Conservation (phyloP, 1,140 invertebrate genomes). For the Drosophila arizonae region DNA sequence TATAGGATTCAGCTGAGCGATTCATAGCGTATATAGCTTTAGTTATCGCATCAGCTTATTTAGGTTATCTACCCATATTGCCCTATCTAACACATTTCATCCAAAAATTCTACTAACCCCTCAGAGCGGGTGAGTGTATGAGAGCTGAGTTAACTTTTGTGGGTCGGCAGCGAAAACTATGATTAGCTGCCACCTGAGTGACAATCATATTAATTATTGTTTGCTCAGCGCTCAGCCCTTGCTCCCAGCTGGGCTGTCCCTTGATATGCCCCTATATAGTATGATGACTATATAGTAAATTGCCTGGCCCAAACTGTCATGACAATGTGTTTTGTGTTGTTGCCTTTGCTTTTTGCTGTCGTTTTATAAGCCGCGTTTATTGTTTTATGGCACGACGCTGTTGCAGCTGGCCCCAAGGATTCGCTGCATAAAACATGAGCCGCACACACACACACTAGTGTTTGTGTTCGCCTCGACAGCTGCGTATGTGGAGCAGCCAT, state of each 20-base stretch:
- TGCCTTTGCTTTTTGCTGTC: conserved; percentile 3
- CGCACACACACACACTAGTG: neutral
- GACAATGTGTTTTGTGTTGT: conserved; percentile 30
- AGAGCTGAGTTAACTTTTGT: neutral
- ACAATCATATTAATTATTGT: conserved; percentile 51
- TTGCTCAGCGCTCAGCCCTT: neutral
- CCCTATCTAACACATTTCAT: neutral
- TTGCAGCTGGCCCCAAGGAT: conserved; percentile 55
- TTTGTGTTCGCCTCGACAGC: conserved; percentile 21
- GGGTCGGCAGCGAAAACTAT: conserved; percentile 15
- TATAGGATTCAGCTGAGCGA: too few relatives aligned
- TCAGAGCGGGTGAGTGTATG: neutral
- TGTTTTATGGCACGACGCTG: conserved; percentile 65
- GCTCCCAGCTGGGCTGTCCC: neutral
- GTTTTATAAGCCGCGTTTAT: conserved; percentile 69
- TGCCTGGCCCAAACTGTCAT: conserved; percentile 24
- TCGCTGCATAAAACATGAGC: conserved; percentile 43
- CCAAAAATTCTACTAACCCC: neutral
- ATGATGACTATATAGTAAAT: conserved; percentile 12
- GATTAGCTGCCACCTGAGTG: conserved; percentile 31
- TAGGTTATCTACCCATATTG: neutral
- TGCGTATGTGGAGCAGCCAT: conserved; percentile 46
- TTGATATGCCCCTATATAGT: conserved; percentile 11
- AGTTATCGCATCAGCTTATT: too few relatives aligned
- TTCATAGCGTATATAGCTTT: too few relatives aligned